phyloP scores from a whole-genome alignment of 2,797 vertebrate genomes.

The Acropternis orthonyx region DNA sequence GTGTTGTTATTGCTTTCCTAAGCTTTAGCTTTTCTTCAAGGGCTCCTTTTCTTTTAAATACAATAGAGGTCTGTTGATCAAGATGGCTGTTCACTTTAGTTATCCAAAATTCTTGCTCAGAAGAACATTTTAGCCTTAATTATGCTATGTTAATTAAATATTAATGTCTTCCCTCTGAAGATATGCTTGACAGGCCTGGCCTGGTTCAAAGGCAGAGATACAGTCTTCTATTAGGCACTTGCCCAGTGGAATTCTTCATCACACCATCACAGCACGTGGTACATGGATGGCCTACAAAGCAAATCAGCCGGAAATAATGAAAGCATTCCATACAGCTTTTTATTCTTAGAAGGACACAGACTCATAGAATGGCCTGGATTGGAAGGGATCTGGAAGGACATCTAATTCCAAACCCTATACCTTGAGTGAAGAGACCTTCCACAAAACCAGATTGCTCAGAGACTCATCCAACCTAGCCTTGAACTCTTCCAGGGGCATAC shows the following conservation, averaged over 20 bases:
- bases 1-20: neutral
- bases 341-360: neutral
- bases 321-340: rapidly evolving
- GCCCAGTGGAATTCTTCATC: neutral
- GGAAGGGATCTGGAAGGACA: neutral
- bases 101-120: neutral
- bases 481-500: neutral
- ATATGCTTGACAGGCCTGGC: neutral
- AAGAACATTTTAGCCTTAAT: neutral
- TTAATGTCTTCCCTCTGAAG: neutral
- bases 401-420: rapidly evolving
- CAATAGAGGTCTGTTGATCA: neutral
- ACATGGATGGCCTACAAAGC: neutral
- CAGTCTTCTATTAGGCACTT: neutral
- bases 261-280: neutral
- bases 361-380: neutral
- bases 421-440: rapidly evolving
- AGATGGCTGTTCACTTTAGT: neutral
- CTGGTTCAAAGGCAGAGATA: neutral
- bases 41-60: neutral
- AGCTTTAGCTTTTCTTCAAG: neutral
- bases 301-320: neutral
- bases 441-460: neutral
- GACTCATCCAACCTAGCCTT: too few relatives aligned
- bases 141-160: neutral